A percentile compares a stretch with the other conserved stretches of the same genome.
These are phyloP conservation scores for Paratrypauchen microcephalus DNA, from an alignment of 2,797 vertebrate species.

Conservation along the genomic window DNA sequence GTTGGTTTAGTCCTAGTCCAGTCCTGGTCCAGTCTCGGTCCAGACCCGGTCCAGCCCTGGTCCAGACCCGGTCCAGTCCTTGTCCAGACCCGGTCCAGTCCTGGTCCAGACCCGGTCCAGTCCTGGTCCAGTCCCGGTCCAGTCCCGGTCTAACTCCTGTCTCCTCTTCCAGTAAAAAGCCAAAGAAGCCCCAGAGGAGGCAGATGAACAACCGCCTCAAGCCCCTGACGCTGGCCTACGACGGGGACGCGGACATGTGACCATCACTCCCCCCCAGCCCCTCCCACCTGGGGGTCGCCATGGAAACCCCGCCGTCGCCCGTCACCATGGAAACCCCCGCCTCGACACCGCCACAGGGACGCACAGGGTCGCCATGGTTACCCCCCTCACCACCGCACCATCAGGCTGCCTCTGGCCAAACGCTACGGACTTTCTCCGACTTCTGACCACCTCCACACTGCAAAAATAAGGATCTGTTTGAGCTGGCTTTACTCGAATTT, in stretches of 20 bases:
- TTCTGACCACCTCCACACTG: slow-evolving; percentile 44
- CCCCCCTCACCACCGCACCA: background rate
- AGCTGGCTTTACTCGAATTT: background rate
- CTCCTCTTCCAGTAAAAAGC: slow-evolving; percentile 87
- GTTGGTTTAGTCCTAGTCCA: too few species aligned
- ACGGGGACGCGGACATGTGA: slow-evolving; percentile 97
- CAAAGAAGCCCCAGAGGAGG: slow-evolving; percentile 96
- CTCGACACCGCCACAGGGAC: background rate
- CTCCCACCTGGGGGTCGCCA: background rate
- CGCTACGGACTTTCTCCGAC: slow-evolving; percentile 7
- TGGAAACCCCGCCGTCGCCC: slow-evolving; percentile 23
- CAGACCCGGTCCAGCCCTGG: too few species aligned
- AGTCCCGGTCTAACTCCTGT: background rate
- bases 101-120: background rate
- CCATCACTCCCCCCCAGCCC: slow-evolving; percentile 13
- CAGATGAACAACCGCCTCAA: slow-evolving; percentile 96
- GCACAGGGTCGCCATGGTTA: slow-evolving; percentile 6
- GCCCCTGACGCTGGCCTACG: slow-evolving; percentile 96
- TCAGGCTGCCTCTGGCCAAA: slow-evolving; percentile 27
- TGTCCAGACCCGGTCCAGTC: too few species aligned
- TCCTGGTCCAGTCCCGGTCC: background rate
- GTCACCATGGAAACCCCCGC: slow-evolving; percentile 7
- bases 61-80: too few species aligned
- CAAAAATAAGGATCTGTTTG: background rate
- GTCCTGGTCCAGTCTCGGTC: too few species aligned